Percentiles rank a stretch among this genome's conserved stretches.
Evolutionary conservation across 2,888 invertebrate species (phyloP).

Genomic region (Leucozona laternaria): DNA sequence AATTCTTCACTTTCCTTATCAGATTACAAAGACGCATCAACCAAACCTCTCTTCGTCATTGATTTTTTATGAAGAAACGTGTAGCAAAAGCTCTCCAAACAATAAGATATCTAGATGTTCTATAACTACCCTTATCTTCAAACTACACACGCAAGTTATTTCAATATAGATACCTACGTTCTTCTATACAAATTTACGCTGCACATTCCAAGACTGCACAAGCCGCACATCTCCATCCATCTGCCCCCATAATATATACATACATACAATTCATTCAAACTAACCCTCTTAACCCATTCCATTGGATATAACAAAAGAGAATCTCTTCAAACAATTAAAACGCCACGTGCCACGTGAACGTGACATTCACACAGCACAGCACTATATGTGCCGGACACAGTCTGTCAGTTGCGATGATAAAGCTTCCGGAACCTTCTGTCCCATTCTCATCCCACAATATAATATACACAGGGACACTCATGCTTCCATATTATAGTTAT

Average conservation of each 20-base stretch:
- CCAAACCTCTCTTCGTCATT: neutral
- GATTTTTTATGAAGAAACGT: slow-evolving; percentile 1
- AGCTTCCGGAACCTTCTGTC: slow-evolving; percentile 58
- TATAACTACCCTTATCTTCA: neutral
- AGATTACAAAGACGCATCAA: neutral
- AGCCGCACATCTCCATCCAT: neutral
- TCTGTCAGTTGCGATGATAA: slow-evolving; percentile 47
- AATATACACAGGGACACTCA: neutral
- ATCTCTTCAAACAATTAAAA: slow-evolving; percentile 45
- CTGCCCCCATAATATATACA: neutral
- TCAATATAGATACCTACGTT: neutral
- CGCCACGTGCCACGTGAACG: slow-evolving; percentile 71
- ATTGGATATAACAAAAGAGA: neutral
- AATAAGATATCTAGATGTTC: neutral
- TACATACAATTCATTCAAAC: no score
- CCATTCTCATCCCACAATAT: slow-evolving; percentile 6
- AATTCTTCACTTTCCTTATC: neutral
- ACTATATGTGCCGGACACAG: slow-evolving; percentile 42
- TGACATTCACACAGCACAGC: slow-evolving; percentile 46
- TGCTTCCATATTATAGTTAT: neutral
- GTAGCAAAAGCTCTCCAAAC: neutral
- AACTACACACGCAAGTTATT: neutral
- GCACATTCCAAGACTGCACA: slow-evolving; percentile 10
- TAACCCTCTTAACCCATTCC: neutral
- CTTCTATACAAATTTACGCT: neutral